Conservation (phyloP, 2,888 invertebrate genomes). For the Pseudoips prasinana region DNA sequence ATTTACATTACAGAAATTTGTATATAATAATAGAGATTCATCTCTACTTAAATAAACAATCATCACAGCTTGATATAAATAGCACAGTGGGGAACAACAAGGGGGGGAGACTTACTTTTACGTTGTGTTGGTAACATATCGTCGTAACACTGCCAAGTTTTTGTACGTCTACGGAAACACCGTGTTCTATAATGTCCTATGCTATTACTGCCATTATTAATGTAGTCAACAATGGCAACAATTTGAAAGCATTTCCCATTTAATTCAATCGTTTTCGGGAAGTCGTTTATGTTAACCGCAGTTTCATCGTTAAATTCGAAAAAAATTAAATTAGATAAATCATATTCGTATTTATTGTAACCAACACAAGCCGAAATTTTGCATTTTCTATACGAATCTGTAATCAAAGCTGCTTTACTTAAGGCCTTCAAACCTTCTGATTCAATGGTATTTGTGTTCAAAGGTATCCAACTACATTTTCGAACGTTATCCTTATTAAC, state of each 20-base stretch:
- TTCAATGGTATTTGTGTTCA: constrained; percentile 4
- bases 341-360: constrained; percentile 3
- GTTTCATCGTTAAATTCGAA: constrained; percentile 3
- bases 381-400: constrained; percentile 2
- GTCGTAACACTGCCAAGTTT: constrained; percentile 5
- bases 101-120: constrained; percentile 1
- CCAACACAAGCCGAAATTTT: constrained; percentile 4
- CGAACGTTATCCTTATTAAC: constrained; percentile 4
- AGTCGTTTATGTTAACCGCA: constrained; percentile 2
- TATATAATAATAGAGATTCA: constrained; percentile 1
- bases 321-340: constrained; percentile 3
- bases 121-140: constrained; percentile 4
- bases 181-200: constrained; percentile 37
- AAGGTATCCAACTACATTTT: constrained; percentile 9
- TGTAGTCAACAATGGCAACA: constrained; percentile 1
- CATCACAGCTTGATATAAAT: constrained; percentile 4
- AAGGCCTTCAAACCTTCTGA: constrained; percentile 6
- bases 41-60: constrained; percentile 1
- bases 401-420: constrained; percentile 3
- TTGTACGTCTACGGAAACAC: constrained; percentile 3
- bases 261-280: constrained; percentile 2
- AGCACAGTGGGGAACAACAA: constrained; percentile 3
- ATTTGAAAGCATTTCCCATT: constrained; percentile 3
- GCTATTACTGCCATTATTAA: constrained; percentile 4
- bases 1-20: constrained; percentile 1